Percentiles rank a stretch among this genome's conserved stretches.
phyloP scores from a whole-genome alignment of 2,888 invertebrate species.

The Pteria penguin region DNA sequence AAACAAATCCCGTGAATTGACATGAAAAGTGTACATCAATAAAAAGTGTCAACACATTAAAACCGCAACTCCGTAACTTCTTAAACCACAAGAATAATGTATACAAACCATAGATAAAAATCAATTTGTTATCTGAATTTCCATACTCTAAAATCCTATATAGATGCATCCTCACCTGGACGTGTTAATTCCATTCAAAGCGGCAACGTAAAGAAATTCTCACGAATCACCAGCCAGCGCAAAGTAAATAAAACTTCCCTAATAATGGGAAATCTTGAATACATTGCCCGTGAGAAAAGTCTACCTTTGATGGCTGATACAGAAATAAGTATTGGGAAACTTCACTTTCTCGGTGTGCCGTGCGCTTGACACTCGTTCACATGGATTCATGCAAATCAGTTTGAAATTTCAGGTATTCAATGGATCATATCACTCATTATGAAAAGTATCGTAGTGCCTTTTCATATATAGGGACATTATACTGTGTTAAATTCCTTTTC shows the following conservation, averaged over 20 bases:
- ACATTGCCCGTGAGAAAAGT: not conserved
- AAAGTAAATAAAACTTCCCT: not conserved
- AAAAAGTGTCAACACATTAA: no score
- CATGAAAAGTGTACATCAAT: no score
- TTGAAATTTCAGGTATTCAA: not conserved
- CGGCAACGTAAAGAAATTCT: not conserved
- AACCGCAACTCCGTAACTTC: no score
- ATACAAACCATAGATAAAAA: not conserved
- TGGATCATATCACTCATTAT: no score
- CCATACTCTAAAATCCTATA: not conserved
- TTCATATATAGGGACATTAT: no score
- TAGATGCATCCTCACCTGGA: not conserved
- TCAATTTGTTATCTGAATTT: not conserved
- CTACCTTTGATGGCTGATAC: not conserved
- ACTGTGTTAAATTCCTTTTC: no score
- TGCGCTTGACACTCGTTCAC: not conserved
- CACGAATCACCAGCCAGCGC: not conserved
- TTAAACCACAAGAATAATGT: no score
- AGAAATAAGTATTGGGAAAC: not conserved
- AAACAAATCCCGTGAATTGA: no score
- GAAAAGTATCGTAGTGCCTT: no score
- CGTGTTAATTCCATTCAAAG: not conserved
- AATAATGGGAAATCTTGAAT: not conserved
- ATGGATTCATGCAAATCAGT: not conserved
- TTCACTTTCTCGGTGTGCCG: not conserved